Percentiles rank a stretch among this genome's conserved stretches.
Evolutionary conservation across 2,888 invertebrate species (phyloP).

Genomic region (Magallana nippona): DNA sequence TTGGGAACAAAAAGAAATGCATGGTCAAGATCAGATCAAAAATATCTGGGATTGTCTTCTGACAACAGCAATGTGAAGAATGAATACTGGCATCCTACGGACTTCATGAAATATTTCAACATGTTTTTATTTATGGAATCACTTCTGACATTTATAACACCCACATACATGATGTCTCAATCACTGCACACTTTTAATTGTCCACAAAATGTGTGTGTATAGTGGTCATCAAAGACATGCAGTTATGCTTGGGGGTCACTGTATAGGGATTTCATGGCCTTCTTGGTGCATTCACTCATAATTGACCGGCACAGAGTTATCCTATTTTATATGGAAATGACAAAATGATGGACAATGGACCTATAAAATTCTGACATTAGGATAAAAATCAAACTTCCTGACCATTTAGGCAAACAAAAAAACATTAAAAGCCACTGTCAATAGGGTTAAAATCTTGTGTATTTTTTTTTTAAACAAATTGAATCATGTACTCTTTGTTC

Average conservation of each 20-base stretch:
- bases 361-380: neutral
- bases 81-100: neutral
- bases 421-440: neutral
- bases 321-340: neutral
- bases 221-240: neutral
- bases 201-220: neutral
- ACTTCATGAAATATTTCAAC: neutral
- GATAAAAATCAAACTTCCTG: neutral
- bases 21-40: too few species aligned
- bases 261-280: neutral
- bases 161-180: slow-evolving; percentile 10
- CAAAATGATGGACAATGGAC: slow-evolving; percentile 10
- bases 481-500: neutral
- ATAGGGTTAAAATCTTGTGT: neutral
- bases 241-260: neutral
- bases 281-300: neutral
- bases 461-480: too few species aligned
- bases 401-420: neutral
- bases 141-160: slow-evolving; percentile 8
- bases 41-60: slow-evolving; percentile 17
- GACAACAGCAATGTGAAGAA: neutral
- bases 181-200: neutral
- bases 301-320: neutral
- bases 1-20: too few species aligned
- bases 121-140: neutral